phyloP scores from a whole-genome alignment of 2,797 vertebrate genomes.

The Valencia hispanica region DNA sequence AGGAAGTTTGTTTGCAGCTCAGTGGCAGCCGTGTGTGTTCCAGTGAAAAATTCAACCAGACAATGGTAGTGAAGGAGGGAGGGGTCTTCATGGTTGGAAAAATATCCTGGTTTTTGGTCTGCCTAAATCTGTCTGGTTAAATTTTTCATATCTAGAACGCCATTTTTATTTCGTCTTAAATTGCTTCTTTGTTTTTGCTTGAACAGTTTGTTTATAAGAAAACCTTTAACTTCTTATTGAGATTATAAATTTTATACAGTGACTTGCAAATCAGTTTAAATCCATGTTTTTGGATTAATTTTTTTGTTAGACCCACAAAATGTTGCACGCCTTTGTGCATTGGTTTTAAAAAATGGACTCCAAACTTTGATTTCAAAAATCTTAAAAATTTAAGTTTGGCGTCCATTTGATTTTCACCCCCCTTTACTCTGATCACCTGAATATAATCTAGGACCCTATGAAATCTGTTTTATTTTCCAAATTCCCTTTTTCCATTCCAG shows the following conservation, averaged over 20 bases:
- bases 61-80: slow-evolving; percentile 58
- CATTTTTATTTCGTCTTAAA: slow-evolving; percentile 40
- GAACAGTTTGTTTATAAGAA: neutral
- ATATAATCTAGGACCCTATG: neutral
- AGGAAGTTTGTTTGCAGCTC: slow-evolving; percentile 64
- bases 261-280: slow-evolving; percentile 10
- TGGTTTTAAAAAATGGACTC: neutral
- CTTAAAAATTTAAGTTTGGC: too few species aligned
- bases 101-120: neutral
- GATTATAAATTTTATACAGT: neutral
- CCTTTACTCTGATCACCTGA: neutral
- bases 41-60: slow-evolving; percentile 79
- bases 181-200: slow-evolving; percentile 38
- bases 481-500: too few species aligned
- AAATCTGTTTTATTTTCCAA: too few species aligned
- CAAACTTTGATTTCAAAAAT: too few species aligned
- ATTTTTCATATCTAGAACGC: slow-evolving; percentile 47
- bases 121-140: slow-evolving; percentile 73
- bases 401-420: too few species aligned
- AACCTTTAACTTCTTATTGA: neutral
- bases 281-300: neutral
- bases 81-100: slow-evolving; percentile 11
- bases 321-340: neutral
- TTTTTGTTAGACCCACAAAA: neutral
- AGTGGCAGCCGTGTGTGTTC: slow-evolving; percentile 52